phyloP scores from a whole-genome alignment of 2,888 invertebrate genomes.

The Acanthopleura granulata region DNA sequence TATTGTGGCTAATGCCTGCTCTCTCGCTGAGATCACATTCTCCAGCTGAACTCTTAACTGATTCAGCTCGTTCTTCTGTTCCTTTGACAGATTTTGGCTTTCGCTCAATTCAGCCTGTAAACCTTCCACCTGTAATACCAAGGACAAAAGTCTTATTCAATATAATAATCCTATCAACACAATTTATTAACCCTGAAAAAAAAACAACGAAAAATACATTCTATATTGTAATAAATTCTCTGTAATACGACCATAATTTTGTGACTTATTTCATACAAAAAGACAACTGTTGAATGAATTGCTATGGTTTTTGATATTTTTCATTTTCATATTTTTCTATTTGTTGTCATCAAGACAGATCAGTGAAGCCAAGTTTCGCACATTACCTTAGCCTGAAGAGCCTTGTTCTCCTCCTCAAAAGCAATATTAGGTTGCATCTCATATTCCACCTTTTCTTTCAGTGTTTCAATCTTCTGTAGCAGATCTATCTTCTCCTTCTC shows the following conservation, averaged over 20 bases:
- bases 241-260: no score
- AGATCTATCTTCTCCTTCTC: conserved; percentile 41
- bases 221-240: no score
- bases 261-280: no score
- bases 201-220: no score
- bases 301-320: no score
- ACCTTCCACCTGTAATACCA: not conserved
- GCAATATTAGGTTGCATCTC: conserved; percentile 46
- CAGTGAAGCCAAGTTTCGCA: no score
- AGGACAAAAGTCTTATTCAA: no score
- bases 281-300: no score
- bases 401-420: conserved; percentile 46
- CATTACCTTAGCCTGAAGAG: conserved; percentile 40
- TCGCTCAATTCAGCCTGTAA: not conserved
- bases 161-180: no score
- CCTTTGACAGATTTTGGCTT: conserved; percentile 28
- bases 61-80: conserved; percentile 44
- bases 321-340: no score
- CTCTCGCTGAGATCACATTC: conserved; percentile 13
- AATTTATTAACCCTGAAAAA: no score
- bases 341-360: no score
- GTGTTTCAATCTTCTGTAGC: conserved; percentile 35
- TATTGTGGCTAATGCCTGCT: not conserved
- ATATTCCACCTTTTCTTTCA: conserved; percentile 44
- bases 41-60: conserved; percentile 24